Conservation (phyloP, 2,888 invertebrate genomes). For the Cantharis lateralis region DNA sequence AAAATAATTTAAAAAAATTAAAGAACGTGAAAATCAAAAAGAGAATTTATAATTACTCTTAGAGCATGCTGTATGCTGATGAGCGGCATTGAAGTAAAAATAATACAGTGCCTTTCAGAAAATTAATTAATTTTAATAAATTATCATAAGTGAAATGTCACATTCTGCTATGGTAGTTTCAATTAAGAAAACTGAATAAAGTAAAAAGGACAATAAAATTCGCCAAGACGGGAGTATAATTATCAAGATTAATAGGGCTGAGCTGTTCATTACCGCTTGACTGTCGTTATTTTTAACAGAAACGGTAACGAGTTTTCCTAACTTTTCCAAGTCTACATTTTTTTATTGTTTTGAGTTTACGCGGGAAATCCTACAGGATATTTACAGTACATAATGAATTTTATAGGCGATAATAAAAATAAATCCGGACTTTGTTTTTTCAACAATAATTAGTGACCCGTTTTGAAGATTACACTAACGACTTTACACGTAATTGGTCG, state of each 20-base stretch:
- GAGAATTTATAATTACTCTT: background rate
- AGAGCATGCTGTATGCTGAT: background rate
- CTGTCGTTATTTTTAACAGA: slow-evolving; percentile 33
- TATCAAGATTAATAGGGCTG: slow-evolving; percentile 39
- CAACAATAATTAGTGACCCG: background rate
- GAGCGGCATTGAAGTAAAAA: background rate
- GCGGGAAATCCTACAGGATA: slow-evolving; percentile 15
- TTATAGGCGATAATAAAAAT: background rate
- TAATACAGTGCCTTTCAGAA: background rate
- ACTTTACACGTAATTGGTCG: background rate
- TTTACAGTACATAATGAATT: slow-evolving; percentile 10
- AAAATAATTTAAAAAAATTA: background rate
- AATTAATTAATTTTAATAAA: background rate
- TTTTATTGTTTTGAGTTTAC: slow-evolving; percentile 33
- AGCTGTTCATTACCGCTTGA: slow-evolving; percentile 36
- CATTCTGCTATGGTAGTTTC: background rate
- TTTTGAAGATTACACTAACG: background rate
- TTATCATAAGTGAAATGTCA: background rate
- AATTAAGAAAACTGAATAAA: background rate
- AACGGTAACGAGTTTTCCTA: slow-evolving; percentile 37
- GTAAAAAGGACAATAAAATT: slow-evolving; percentile 35
- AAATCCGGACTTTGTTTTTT: background rate
- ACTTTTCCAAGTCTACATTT: slow-evolving; percentile 36
- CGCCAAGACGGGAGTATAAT: slow-evolving; percentile 32
- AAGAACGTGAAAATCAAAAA: background rate